Percentiles rank a stretch among this genome's conserved stretches.
These are phyloP conservation scores for Brachionus rubens DNA, from an alignment of 1,140 invertebrate genomes.

Conservation along the genomic window DNA sequence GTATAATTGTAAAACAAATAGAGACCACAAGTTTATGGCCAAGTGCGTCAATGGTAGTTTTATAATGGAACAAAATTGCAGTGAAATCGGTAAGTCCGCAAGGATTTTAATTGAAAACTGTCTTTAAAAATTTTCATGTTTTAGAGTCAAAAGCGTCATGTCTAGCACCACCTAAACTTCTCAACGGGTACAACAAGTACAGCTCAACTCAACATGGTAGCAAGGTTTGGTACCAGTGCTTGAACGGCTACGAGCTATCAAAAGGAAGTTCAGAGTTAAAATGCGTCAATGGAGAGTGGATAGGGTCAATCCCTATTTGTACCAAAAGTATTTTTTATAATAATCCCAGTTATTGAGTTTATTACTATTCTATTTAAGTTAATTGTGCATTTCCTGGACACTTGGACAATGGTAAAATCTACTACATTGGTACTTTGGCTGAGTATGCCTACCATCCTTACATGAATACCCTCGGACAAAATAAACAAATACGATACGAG, in stretches of 20 bases:
- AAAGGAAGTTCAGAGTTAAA: constrained; percentile 21
- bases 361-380: constrained; percentile 8
- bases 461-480: constrained; percentile 52
- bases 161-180: constrained; percentile 4
- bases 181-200: constrained; percentile 27
- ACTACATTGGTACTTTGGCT: constrained; percentile 49
- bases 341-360: constrained; percentile 63
- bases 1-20: constrained; percentile 6
- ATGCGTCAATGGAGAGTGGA: constrained; percentile 77
- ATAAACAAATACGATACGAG: constrained; percentile 78
- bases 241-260: constrained; percentile 40
- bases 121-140: background rate
- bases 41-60: constrained; percentile 32
- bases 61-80: background rate
- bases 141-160: background rate
- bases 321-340: constrained; percentile 78
- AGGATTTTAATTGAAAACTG: background rate
- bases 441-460: constrained; percentile 51
- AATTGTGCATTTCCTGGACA: constrained; percentile 50
- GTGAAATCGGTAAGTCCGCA: background rate
- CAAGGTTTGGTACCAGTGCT: constrained; percentile 22
- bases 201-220: constrained; percentile 30
- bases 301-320: constrained; percentile 82
- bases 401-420: constrained; percentile 52
- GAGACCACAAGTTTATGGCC: background rate